Base-by-base conservation (phyloP, 2,113 vertebrate species). In the Zeus faber region DNA sequence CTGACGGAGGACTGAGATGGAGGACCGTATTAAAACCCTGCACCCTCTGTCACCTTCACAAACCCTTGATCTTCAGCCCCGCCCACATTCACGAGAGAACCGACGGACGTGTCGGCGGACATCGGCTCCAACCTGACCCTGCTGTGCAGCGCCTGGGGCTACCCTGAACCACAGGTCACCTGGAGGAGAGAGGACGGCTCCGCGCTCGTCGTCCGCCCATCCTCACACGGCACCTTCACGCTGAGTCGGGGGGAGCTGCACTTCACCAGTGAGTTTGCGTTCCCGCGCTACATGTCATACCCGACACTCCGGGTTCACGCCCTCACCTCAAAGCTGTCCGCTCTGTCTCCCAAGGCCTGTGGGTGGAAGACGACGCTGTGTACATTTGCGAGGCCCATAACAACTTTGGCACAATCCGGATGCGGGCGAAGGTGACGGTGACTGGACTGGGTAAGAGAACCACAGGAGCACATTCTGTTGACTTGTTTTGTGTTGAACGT, bases 381-480 rank as follows among this genome's bases (percentile, higher is more conserved):
- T 99, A 97, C 0, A 20, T 95, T 21, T 99, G 96, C 88, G 94
- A 98, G 79, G 96, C 94, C 58, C 91, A 93, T 71, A 99, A 99
- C 74, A 92, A 91, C 57, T 99, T 98, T 89, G 97, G 97, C 6
- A 93, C 73, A 73, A 92, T 97, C 73, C 87, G 92, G 62, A 83
- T 92, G 0, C 82, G 77, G 49, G 87, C 90, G 49, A 91, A 61
- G 0, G 2, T 99, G 59, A 93, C 91, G 25, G 92, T 98, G 22
- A 98, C 95, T 6, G 96, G 96, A 81, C 84, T 98, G 44, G 94
- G 97, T 99, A 91, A 70, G 85, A 48, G 16, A 13, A 29, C 4
- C n/a, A n/a, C n/a, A n/a, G n/a, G n/a, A n/a, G n/a, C n/a, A n/a
- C n/a, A n/a, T n/a, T n/a, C n/a, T n/a, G n/a, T n/a, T n/a, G n/a